These are phyloP conservation scores for Peucedramus taeniatus DNA, from an alignment of 2,113 vertebrate species.

Conservation along the genomic window DNA sequence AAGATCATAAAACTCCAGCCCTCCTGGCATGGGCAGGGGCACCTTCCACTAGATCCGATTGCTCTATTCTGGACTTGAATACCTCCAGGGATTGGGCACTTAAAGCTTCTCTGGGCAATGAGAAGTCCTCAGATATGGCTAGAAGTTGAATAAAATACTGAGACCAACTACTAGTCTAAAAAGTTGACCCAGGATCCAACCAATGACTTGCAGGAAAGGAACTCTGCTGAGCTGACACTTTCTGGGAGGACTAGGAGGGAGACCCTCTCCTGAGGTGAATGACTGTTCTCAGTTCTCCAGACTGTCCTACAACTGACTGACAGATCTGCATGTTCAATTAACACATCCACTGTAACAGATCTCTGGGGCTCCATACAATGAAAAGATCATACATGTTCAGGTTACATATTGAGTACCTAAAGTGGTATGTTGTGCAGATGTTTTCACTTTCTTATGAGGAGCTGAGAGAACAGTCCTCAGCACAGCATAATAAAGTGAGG, in stretches of 20 bases:
- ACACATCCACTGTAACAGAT: not conserved
- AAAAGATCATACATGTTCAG: not conserved
- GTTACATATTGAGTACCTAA: not conserved
- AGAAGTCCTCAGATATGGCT: not conserved
- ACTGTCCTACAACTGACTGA: not conserved
- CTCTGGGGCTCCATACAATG: not conserved
- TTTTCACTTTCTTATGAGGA: not conserved
- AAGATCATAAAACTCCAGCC: not conserved
- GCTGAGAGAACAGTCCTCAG: not conserved
- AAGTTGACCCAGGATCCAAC: not conserved
- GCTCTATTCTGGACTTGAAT: not conserved
- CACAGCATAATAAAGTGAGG: not conserved
- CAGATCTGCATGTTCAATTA: not conserved
- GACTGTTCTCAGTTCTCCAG: not conserved
- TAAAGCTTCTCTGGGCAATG: not conserved
- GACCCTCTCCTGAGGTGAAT: not conserved
- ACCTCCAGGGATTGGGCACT: not conserved
- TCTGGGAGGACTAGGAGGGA: not conserved
- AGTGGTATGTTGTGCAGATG: not conserved
- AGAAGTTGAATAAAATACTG: not conserved
- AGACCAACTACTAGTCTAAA: not conserved
- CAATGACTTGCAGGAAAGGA: not conserved
- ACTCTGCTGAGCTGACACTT: not conserved
- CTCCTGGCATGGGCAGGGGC: not conserved
- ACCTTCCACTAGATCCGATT: not conserved